Conservation (phyloP, 2,888 invertebrate species). For the Thera britannica region DNA sequence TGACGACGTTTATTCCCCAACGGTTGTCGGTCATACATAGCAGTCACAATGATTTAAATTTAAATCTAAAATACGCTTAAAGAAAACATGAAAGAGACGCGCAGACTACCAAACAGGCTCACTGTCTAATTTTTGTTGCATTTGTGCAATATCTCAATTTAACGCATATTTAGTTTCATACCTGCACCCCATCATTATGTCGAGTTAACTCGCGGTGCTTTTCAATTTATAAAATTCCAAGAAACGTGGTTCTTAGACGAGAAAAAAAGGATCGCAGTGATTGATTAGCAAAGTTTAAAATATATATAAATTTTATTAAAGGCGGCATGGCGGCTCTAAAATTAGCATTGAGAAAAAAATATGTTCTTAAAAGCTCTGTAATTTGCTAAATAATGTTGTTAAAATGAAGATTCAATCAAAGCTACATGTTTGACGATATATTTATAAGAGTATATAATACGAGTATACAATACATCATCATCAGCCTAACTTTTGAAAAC, state of each 20-base stretch:
- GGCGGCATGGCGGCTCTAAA: conserved; percentile 32
- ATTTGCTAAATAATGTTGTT: conserved; percentile 21
- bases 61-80: not conserved
- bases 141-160: conserved; percentile 55
- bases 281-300: conserved; percentile 52
- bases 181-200: conserved; percentile 58
- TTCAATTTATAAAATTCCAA: conserved; percentile 64
- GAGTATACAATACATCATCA: not conserved
- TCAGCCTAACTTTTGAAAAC: not conserved
- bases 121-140: conserved; percentile 31
- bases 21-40: no score
- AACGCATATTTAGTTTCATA: conserved; percentile 60
- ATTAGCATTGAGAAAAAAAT: conserved; percentile 19
- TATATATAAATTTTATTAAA: conserved; percentile 27
- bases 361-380: conserved; percentile 16
- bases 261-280: conserved; percentile 53
- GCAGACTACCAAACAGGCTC: not conserved
- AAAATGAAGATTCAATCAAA: conserved; percentile 5
- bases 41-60: not conserved
- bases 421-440: not conserved
- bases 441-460: not conserved
- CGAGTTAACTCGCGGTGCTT: conserved; percentile 51
- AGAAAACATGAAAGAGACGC: conserved; percentile 4
- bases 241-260: conserved; percentile 55
- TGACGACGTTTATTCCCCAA: no score